These are phyloP conservation scores for Halichoerus grypus DNA, from an alignment of 2,113 vertebrate species.

Conservation along the genomic window DNA sequence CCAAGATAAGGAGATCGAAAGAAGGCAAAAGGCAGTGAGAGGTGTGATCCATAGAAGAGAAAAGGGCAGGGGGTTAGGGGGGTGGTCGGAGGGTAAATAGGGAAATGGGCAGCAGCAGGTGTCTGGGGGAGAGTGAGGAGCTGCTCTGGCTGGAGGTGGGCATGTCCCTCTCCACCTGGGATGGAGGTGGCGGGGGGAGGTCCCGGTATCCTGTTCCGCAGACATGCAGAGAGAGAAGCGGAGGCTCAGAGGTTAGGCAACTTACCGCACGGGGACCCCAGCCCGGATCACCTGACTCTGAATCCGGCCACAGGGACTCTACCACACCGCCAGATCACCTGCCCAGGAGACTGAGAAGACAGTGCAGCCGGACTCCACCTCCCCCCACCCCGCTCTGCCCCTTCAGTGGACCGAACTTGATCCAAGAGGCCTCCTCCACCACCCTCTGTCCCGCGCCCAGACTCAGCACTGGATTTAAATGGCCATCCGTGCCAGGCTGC, in stretches of 20 bases:
- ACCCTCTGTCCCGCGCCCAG: background rate
- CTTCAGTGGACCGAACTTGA: fast-evolving
- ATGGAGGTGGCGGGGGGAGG: fast-evolving
- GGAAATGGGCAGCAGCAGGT: background rate
- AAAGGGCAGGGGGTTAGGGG: background rate
- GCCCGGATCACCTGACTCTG: background rate
- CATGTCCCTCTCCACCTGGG: too few species aligned
- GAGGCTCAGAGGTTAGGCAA: background rate
- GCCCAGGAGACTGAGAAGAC: background rate
- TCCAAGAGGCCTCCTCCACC: background rate
- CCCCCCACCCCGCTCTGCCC: background rate
- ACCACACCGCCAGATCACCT: fast-evolving
- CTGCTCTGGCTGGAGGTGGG: fast-evolving
- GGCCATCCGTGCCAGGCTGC: constrained; percentile 57
- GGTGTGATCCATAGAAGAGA: background rate
- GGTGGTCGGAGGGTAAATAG: fast-evolving
- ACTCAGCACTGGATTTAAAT: background rate
- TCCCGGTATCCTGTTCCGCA: background rate
- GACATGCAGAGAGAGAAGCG: background rate
- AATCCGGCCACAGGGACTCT: fast-evolving
- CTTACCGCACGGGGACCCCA: background rate
- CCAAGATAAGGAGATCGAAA: background rate
- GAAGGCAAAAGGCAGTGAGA: background rate
- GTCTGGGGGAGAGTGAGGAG: background rate
- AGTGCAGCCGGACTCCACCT: background rate